Base-by-base conservation (phyloP, 2,888 invertebrate species). In the Acronicta leporina region DNA sequence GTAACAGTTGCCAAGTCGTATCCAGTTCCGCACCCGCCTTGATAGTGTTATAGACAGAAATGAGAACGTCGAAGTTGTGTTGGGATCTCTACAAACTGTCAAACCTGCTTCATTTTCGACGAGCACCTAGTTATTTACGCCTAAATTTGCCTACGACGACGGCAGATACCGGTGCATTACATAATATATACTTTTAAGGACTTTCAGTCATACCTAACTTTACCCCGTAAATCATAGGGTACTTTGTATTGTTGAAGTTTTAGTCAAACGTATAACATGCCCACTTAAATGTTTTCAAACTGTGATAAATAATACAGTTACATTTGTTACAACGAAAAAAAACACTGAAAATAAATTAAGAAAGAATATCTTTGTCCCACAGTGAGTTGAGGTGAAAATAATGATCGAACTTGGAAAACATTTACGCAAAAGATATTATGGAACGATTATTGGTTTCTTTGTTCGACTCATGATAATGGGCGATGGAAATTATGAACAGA, bases 361-460 rank as follows among this genome's bases (percentile, higher is more conserved):
- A 38, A 63, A 64, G 56, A 64, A 55, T 20, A 20, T 73, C 73
- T 73, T 65, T 63, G 52, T 68, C 52, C 68, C 64, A 68, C 61
- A 60, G 69, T 50, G 58, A 79, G 73, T 67, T 70, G 68, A 72
- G 75, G 77, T 78, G 79, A 78, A 83, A 81, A 81, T 82, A 84
- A 84, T 79, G 83, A 81, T 69, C 78, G 45, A 87, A 86, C 79
- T 86, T 86, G 73, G 74, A 78, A 85, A 82, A 83, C 78, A 83
- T 84, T 87, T 82, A 84, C 75, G 77, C 70, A 68, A 75, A 84
- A 84, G 80, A 83, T 83, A 83, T 87, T 81, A 83, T 69, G 72
- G 74, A 83, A 81, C 81, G 81, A 84, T 87, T 85, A 85, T 83
- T 82, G 83, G 84, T 84, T 87, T 84, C 80, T 75, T 81, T 81